These are phyloP conservation scores for Matsumurasca onukii DNA, from an alignment of 1,140 invertebrate species.

Conservation along the genomic window DNA sequence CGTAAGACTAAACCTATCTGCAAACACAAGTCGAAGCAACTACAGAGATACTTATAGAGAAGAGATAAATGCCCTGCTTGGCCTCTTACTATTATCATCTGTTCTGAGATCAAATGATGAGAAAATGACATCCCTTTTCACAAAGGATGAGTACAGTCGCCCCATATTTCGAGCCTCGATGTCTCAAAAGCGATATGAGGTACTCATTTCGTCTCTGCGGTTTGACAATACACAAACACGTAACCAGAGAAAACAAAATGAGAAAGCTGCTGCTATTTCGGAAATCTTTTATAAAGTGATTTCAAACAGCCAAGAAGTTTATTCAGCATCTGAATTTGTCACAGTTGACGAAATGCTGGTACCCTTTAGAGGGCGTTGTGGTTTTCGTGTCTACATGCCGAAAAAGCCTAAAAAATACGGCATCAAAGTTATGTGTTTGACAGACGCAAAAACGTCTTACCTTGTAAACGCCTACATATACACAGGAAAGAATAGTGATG, in stretches of 20 bases:
- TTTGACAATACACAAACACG: slow-evolving; percentile 11
- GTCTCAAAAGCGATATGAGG: background rate
- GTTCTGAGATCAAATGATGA: too few relatives aligned
- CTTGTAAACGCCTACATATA: too few relatives aligned
- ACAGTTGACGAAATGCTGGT: too few relatives aligned
- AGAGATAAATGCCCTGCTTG: slow-evolving; percentile 13
- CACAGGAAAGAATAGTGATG: too few relatives aligned
- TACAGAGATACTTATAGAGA: background rate
- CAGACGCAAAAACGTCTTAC: too few relatives aligned
- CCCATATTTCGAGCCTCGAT: background rate
- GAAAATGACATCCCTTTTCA: too few relatives aligned
- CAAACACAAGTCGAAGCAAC: background rate
- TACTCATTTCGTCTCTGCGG: background rate
- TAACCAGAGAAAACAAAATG: background rate
- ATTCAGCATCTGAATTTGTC: too few relatives aligned
- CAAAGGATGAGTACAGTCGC: slow-evolving; percentile 2
- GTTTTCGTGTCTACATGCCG: slow-evolving; percentile 48
- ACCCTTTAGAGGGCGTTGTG: slow-evolving; percentile 47
- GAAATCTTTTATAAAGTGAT: background rate
- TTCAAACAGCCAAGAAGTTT: too few relatives aligned
- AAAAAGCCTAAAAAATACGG: slow-evolving; percentile 51
- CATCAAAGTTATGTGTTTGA: too few relatives aligned
- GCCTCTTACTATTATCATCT: too few relatives aligned
- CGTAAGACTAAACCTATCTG: too few relatives aligned
- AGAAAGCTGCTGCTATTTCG: slow-evolving; percentile 10